phyloP scores from a whole-genome alignment of 2,797 vertebrate genomes.

The Dipus sagitta region DNA sequence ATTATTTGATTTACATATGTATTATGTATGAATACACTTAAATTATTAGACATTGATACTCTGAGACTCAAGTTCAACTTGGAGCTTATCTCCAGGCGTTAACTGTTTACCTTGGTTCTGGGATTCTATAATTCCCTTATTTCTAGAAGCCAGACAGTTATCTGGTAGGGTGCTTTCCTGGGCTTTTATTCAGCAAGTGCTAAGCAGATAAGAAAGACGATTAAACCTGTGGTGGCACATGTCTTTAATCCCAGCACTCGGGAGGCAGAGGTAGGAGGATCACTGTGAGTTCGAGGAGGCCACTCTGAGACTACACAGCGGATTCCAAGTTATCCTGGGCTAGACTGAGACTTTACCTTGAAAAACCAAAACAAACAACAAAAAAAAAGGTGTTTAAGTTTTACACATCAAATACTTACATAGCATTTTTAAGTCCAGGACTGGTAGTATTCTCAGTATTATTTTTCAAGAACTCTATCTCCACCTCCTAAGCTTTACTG shows the following conservation, averaged over 20 bases:
- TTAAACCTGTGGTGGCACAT: too few species aligned
- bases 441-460: slow-evolving; percentile 10
- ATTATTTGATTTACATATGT: background rate
- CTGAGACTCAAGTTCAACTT: slow-evolving; percentile 44
- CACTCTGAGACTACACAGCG: too few species aligned
- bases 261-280: too few species aligned
- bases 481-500: too few species aligned
- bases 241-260: too few species aligned
- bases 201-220: background rate
- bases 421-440: slow-evolving; percentile 38
- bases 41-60: slow-evolving; percentile 9
- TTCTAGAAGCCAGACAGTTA: slow-evolving; percentile 40
- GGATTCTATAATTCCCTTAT: slow-evolving; percentile 11
- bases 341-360: too few species aligned
- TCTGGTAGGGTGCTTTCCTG: background rate
- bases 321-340: too few species aligned
- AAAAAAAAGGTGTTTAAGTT: slow-evolving; percentile 24
- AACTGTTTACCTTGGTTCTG: slow-evolving; percentile 3
- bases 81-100: background rate
- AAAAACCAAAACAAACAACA: too few species aligned
- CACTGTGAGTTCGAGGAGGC: too few species aligned
- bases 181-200: slow-evolving; percentile 44
- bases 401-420: slow-evolving; percentile 17
- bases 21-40: background rate
- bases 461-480: too few species aligned